A percentile compares a stretch with the other conserved stretches of the same genome.
Conservation (phyloP, 2,888 invertebrate genomes). For the Pristionchus exspectatus region DNA sequence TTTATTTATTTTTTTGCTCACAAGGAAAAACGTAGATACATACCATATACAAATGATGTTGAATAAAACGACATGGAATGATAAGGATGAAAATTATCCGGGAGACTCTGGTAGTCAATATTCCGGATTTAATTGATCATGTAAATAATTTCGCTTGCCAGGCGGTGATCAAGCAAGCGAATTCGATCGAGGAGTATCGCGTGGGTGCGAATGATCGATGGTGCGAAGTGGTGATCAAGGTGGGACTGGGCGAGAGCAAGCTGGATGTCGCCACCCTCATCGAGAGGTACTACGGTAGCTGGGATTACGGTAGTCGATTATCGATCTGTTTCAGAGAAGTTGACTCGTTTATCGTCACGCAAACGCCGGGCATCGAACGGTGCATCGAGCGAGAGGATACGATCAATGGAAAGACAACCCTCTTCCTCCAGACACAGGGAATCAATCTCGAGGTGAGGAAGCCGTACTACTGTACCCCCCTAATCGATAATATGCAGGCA, state of each 20-base stretch:
- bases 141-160: background rate
- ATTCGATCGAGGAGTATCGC: constrained; percentile 36
- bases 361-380: constrained; percentile 88
- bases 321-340: constrained; percentile 83
- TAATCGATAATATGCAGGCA: constrained; percentile 82
- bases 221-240: constrained; percentile 47
- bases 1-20: background rate
- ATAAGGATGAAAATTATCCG: no score
- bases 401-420: constrained; percentile 76
- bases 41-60: no score
- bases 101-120: no score
- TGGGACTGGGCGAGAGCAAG: constrained; percentile 83
- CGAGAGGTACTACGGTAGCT: constrained; percentile 76
- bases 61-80: no score
- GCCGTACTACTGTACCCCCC: background rate
- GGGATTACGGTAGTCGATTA: background rate
- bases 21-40: no score
- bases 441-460: constrained; percentile 88
- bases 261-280: constrained; percentile 88
- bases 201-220: constrained; percentile 48
- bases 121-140: no score
- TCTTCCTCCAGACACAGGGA: constrained; percentile 92
- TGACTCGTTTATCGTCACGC: constrained; percentile 82
- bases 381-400: constrained; percentile 86
- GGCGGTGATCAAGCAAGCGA: constrained; percentile 33